Percentiles rank a stretch among this genome's conserved stretches.
Conservation (phyloP, 2,797 vertebrate species). For the Antrozous pallidus region DNA sequence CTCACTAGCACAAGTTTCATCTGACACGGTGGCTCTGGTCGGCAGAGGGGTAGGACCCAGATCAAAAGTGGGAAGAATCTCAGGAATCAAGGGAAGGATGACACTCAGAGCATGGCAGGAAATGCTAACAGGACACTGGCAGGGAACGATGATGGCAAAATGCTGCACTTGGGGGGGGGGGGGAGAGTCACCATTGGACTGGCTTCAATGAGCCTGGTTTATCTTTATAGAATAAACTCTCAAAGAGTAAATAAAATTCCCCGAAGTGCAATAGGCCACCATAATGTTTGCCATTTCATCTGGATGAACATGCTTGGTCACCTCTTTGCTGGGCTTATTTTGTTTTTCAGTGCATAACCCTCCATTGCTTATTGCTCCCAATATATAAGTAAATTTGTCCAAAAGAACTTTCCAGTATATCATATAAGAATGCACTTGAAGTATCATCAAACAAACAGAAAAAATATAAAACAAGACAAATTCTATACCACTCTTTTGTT, state of each 20-base stretch:
- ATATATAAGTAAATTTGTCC: not conserved
- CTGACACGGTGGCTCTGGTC: not conserved
- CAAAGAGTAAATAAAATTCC: not conserved
- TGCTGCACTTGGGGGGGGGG: not conserved
- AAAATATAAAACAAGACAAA: not conserved
- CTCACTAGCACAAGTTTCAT: not conserved
- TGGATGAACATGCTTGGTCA: not conserved
- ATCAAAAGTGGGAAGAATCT: not conserved
- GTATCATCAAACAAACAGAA: not conserved
- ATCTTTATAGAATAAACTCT: constrained; percentile 6
- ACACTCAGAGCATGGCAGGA: not conserved
- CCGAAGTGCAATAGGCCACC: not conserved
- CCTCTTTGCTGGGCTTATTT: not conserved
- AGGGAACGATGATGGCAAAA: not conserved
- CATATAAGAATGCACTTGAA: not conserved
- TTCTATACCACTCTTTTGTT: not conserved
- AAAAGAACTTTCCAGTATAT: not conserved
- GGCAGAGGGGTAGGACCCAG: not conserved
- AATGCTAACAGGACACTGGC: not conserved
- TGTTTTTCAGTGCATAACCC: not conserved
- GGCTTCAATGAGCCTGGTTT: not conserved
- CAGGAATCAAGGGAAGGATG: not conserved
- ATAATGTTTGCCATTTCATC: not conserved
- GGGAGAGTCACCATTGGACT: constrained; percentile 6
- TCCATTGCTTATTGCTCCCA: not conserved